Percentiles rank a stretch among this genome's conserved stretches.
phyloP scores from a whole-genome alignment of 2,113 vertebrate genomes.

The Felis catus region F.catus_Fca126_mat1.0 CM031428.1:49913501-49914000 shows the following conservation, averaged over 20 bases:
- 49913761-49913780: background rate
- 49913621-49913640: background rate
- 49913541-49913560: background rate
- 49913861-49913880: background rate
- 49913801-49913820: background rate
- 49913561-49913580: background rate
- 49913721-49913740: background rate
- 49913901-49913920: background rate
- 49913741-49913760: background rate
- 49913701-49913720: background rate
- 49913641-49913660: background rate
- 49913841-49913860: background rate
- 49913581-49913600: background rate
- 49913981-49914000: background rate
- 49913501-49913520: background rate
- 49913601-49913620: background rate
- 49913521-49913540: background rate
- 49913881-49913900: background rate
- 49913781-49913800: background rate
- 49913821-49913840: background rate
- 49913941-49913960: background rate
- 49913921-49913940: background rate
- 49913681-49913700: background rate
- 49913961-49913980: background rate
- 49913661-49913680: background rate